Conservation (phyloP, 2,888 invertebrate species). For the Sinopyrophorus schimmeli region DNA sequence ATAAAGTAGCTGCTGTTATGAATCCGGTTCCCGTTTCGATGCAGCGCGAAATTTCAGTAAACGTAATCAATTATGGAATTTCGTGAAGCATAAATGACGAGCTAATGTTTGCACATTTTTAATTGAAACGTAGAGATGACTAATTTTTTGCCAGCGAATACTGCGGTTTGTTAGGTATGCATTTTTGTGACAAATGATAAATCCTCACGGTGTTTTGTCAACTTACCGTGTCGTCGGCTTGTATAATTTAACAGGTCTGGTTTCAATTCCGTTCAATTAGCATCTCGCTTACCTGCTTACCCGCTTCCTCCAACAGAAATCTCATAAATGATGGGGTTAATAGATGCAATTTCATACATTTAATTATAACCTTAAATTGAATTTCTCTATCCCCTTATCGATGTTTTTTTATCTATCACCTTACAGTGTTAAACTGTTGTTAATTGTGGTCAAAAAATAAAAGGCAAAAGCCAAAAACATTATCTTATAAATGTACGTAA, state of each 20-base stretch:
- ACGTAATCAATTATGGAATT: conserved; percentile 50
- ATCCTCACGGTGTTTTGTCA: conserved; percentile 50
- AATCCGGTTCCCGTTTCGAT: conserved; percentile 15
- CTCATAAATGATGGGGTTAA: no score
- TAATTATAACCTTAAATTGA: no score
- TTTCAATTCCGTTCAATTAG: conserved; percentile 44
- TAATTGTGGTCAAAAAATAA: background rate
- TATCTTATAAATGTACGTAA: conserved; percentile 46
- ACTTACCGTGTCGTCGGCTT: conserved; percentile 44
- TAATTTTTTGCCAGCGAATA: conserved; percentile 38
- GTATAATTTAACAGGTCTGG: conserved; percentile 49
- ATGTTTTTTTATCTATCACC: no score
- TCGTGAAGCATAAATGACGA: conserved; percentile 47
- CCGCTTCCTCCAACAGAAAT: no score
- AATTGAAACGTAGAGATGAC: conserved; percentile 50
- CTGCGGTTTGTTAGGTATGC: conserved; percentile 52
- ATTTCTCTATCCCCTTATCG: no score
- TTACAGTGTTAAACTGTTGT: background rate
- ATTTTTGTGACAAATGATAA: conserved; percentile 53
- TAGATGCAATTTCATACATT: no score
- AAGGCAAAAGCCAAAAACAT: no score
- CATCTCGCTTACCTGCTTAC: no score
- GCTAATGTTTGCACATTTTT: conserved; percentile 52
- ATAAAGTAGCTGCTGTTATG: conserved; percentile 23
- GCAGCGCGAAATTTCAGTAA: conserved; percentile 36